Percentiles rank a stretch among this genome's conserved stretches.
phyloP scores from a whole-genome alignment of 2,888 invertebrate species.

The Ecliptopera silaceata region DNA sequence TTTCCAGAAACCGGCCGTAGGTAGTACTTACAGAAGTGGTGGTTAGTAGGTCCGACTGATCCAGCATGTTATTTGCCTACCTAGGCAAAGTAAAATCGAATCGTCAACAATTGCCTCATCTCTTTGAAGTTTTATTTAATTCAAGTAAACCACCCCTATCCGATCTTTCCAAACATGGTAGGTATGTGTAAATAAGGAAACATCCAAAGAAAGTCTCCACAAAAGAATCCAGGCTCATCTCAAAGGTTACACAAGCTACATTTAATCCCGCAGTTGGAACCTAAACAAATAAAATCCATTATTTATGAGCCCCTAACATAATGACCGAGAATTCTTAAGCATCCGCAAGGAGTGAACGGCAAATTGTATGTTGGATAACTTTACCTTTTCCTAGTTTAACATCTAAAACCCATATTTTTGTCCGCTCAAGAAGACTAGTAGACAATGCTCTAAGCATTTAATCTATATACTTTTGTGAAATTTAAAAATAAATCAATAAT shows the following conservation, averaged over 20 bases:
- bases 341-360: not conserved
- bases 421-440: no score
- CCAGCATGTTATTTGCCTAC: no score
- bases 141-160: not conserved
- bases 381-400: no score
- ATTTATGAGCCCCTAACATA: slow-evolving; percentile 35
- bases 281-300: slow-evolving; percentile 38
- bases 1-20: no score
- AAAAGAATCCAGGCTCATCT: slow-evolving; percentile 12
- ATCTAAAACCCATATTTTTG: no score
- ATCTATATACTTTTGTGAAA: no score
- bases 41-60: no score
- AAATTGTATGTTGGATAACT: not conserved
- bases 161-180: not conserved
- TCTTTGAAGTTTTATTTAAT: not conserved
- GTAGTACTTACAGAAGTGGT: no score
- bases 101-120: not conserved
- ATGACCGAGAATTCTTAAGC: slow-evolving; percentile 30
- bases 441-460: no score
- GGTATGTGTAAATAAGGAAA: slow-evolving; percentile 5
- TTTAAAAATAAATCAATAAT: no score
- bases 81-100: no score
- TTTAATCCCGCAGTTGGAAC: slow-evolving; percentile 26
- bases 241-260: slow-evolving; percentile 21
- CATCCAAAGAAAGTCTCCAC: slow-evolving; percentile 7